phyloP scores from a whole-genome alignment of 2,113 vertebrate genomes.

The Paedocypris sp. region DNA sequence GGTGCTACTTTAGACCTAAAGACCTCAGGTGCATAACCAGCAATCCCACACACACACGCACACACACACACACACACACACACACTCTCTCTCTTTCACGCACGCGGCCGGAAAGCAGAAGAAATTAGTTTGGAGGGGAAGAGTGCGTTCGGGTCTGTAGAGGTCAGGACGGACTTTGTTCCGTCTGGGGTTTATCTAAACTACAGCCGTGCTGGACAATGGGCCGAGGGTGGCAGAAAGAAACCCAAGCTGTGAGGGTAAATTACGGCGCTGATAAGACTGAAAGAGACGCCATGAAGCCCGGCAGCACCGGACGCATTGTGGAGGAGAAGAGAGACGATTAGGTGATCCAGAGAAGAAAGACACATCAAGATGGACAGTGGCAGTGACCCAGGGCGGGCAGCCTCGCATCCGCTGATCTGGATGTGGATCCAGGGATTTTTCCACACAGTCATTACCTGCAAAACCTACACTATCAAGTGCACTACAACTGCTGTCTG shows the following conservation, averaged over 20 bases:
- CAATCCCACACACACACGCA: no score
- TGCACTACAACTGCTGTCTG: no score
- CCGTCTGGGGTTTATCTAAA: conserved; percentile 95
- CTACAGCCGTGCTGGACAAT: conserved; percentile 86
- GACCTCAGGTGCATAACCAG: no score
- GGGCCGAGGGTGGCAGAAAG: conserved; percentile 79
- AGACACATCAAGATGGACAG: neutral
- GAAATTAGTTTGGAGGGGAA: conserved; percentile 77
- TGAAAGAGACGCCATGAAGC: conserved; percentile 75
- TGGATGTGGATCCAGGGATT: no score
- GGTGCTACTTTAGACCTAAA: no score
- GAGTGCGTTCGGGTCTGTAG: conserved; percentile 83
- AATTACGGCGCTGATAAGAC: conserved; percentile 86
- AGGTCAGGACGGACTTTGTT: conserved; percentile 94
- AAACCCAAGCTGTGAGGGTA: conserved; percentile 86
- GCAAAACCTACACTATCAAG: no score
- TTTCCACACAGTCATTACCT: no score
- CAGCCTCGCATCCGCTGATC: neutral
- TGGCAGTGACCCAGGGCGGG: neutral
- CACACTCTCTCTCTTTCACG: conserved; percentile 57
- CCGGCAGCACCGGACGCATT: conserved; percentile 63
- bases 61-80: conserved; percentile 61
- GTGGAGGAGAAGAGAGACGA: neutral
- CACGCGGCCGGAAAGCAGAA: conserved; percentile 61
- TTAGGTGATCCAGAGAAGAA: neutral